Conservation (phyloP, 2,888 invertebrate species). For the Papilio gigon region DNA sequence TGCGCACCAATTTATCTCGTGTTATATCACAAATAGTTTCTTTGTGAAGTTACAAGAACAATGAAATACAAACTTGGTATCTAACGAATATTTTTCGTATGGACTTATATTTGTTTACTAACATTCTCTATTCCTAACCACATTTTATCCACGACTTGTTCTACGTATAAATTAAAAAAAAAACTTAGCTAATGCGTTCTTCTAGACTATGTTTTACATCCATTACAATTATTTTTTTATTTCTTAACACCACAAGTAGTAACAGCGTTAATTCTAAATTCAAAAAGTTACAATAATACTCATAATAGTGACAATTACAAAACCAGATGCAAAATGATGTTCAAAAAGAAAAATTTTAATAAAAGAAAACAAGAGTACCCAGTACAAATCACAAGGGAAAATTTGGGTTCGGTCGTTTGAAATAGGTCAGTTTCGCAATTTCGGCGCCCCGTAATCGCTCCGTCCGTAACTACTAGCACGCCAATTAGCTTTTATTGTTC, state of each 20-base stretch:
- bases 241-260: too few relatives aligned
- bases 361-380: slow-evolving; percentile 18
- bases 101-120: neutral
- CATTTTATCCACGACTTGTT: too few relatives aligned
- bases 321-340: neutral
- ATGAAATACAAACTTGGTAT: neutral
- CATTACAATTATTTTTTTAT: too few relatives aligned
- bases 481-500: slow-evolving; percentile 78
- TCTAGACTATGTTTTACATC: too few relatives aligned
- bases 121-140: neutral
- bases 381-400: slow-evolving; percentile 38
- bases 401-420: slow-evolving; percentile 46
- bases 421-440: slow-evolving; percentile 78
- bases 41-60: slow-evolving; percentile 20
- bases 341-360: slow-evolving; percentile 5
- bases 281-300: too few relatives aligned
- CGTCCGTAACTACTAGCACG: slow-evolving; percentile 66
- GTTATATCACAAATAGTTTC: slow-evolving; percentile 23
- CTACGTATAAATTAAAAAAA: too few relatives aligned
- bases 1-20: slow-evolving; percentile 20
- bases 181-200: too few relatives aligned
- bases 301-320: neutral
- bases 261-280: too few relatives aligned
- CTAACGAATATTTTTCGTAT: neutral
- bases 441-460: slow-evolving; percentile 63